Evolutionary conservation across 2,113 vertebrate species (phyloP).

Genomic region (Haemorhous mexicanus): DNA sequence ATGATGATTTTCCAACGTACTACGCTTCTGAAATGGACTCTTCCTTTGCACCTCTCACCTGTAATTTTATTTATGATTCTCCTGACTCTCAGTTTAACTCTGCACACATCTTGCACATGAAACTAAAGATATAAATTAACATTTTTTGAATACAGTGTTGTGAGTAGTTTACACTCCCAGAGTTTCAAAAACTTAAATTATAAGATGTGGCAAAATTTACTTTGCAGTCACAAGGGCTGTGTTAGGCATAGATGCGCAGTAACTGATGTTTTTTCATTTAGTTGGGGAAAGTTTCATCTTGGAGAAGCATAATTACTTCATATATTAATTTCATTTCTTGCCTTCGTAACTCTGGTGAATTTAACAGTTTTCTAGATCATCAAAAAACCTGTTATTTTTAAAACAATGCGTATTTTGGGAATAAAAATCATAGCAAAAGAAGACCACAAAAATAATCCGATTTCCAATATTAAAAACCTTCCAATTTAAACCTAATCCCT

Average conservation of each 20-base stretch:
- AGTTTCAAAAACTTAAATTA: neutral
- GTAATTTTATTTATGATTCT: neutral
- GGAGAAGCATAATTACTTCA: neutral
- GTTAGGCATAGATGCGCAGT: neutral
- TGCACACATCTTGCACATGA: neutral
- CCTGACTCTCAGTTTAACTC: neutral
- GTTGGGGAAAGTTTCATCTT: neutral
- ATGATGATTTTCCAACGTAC: neutral
- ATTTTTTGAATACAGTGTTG: neutral
- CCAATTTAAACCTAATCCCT: neutral
- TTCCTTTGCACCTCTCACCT: neutral
- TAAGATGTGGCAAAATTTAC: neutral
- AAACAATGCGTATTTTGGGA: neutral
- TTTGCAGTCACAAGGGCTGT: neutral
- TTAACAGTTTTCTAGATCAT: neutral
- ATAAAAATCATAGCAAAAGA: neutral
- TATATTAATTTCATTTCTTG: neutral
- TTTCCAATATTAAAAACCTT: neutral
- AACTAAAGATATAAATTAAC: neutral
- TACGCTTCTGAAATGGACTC: neutral
- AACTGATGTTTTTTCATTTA: neutral
- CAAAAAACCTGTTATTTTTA: neutral
- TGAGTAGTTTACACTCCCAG: neutral
- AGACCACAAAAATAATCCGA: neutral
- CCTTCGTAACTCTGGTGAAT: neutral